These are phyloP conservation scores for Seriola dumerili DNA, from an alignment of 2,113 vertebrate species.

Conservation along the genomic window DNA sequence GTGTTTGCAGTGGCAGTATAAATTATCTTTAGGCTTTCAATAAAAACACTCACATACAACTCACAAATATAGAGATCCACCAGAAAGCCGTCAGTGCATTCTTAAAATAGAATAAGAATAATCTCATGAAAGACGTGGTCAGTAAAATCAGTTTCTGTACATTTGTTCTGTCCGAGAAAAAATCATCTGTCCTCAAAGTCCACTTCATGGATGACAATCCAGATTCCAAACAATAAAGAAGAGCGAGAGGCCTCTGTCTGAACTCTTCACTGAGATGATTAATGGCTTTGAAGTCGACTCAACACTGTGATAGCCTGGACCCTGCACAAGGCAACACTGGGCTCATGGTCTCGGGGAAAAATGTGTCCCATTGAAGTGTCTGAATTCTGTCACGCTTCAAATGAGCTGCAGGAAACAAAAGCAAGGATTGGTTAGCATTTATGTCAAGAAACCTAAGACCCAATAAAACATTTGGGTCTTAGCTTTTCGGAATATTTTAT, in stretches of 20 bases:
- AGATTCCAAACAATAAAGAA: constrained; percentile 22
- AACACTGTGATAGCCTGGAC: constrained; percentile 49
- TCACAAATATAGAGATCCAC: constrained; percentile 64
- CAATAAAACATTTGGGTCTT: not conserved
- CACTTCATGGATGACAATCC: constrained; percentile 41
- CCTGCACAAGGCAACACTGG: constrained; percentile 53
- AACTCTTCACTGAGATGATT: constrained; percentile 36
- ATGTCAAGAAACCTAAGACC: not conserved
- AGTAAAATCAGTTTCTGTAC: constrained; percentile 53
- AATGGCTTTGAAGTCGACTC: constrained; percentile 45
- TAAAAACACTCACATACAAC: constrained; percentile 57
- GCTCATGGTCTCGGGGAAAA: constrained; percentile 30
- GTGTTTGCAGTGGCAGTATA: constrained; percentile 61
- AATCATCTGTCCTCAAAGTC: constrained; percentile 31
- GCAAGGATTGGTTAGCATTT: constrained; percentile 1
- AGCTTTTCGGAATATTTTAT: not conserved
- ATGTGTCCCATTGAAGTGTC: not conserved
- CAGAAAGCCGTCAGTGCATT: constrained; percentile 62
- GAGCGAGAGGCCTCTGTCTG: constrained; percentile 25
- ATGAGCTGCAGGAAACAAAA: constrained; percentile 67
- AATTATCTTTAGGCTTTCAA: constrained; percentile 61
- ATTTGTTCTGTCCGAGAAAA: constrained; percentile 45
- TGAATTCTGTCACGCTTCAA: constrained; percentile 42
- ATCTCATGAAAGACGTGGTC: constrained; percentile 34
- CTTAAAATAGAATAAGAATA: constrained; percentile 55